Conservation (phyloP, 2,888 invertebrate species). For the Ectemnius cavifrons region DNA sequence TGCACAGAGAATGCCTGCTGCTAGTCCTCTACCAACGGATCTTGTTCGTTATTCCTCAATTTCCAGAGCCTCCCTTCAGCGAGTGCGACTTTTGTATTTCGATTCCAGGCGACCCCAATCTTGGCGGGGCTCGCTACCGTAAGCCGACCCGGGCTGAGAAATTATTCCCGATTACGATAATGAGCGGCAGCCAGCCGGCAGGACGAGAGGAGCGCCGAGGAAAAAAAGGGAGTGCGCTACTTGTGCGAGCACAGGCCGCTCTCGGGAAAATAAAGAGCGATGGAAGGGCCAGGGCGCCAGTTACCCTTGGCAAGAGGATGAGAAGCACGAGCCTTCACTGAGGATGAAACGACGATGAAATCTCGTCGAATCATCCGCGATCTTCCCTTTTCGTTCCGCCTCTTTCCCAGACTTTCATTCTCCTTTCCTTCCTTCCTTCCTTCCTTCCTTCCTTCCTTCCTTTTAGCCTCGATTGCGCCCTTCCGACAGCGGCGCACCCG, state of each 20-base stretch:
- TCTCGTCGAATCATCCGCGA: constrained; percentile 1
- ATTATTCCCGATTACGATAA: constrained; percentile 63
- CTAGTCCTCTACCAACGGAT: constrained; percentile 10
- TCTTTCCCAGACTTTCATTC: neutral
- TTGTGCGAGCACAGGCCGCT: neutral
- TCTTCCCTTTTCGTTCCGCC: constrained; percentile 10
- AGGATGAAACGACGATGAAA: constrained; percentile 18
- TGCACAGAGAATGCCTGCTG: constrained; percentile 10
- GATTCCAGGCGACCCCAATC: constrained; percentile 46
- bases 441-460: constrained; percentile 46
- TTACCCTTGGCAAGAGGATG: neutral
- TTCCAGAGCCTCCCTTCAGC: constrained; percentile 19
- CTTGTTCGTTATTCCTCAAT: constrained; percentile 60
- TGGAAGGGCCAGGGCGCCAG: neutral
- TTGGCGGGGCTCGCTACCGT: constrained; percentile 27
- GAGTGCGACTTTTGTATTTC: constrained; percentile 28
- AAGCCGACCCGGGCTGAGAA: constrained; percentile 49
- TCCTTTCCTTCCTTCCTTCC: constrained; percentile 11
- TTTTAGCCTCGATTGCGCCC: constrained; percentile 36
- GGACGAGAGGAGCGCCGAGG: neutral
- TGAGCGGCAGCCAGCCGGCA: constrained; percentile 36
- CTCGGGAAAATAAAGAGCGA: neutral
- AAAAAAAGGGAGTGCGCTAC: neutral
- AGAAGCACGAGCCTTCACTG: constrained; percentile 10
- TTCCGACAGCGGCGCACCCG: constrained; percentile 32